Evolutionary conservation across 2,888 invertebrate genomes (phyloP).

Genomic region (Nymphalis polychloros): DNA sequence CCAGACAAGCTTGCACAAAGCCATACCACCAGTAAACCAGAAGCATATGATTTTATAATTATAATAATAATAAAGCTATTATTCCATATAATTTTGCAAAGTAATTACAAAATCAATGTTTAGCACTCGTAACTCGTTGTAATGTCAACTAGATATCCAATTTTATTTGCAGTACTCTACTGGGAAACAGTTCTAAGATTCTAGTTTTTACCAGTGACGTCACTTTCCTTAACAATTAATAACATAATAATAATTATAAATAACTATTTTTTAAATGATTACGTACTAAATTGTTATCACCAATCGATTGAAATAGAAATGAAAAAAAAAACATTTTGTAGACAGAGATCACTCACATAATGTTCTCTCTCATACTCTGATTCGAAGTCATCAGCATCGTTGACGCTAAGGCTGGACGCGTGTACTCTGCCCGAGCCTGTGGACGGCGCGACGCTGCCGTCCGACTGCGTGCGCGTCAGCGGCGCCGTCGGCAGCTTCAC

Average conservation of each 20-base stretch:
- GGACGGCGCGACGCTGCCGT: slow-evolving; percentile 86
- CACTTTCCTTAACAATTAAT: too few species aligned
- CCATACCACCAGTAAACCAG: too few species aligned
- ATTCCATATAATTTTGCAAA: not conserved
- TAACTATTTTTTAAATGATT: too few species aligned
- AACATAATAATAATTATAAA: too few species aligned
- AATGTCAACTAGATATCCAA: too few species aligned
- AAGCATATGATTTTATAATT: not conserved
- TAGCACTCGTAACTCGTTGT: too few species aligned
- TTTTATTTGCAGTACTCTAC: too few species aligned
- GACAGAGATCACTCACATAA: slow-evolving; percentile 52
- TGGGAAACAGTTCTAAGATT: too few species aligned
- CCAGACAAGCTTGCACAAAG: too few species aligned
- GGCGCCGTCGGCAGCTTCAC: slow-evolving; percentile 59
- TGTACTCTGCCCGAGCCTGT: slow-evolving; percentile 84
- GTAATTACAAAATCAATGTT: too few species aligned
- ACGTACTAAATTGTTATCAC: too few species aligned
- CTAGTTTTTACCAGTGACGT: too few species aligned
- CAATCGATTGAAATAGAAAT: not conserved
- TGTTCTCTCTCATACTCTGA: slow-evolving; percentile 80
- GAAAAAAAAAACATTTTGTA: not conserved
- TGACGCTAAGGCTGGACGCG: slow-evolving; percentile 87
- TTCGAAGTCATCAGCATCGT: slow-evolving; percentile 85
- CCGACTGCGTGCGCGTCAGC: slow-evolving; percentile 88
- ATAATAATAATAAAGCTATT: not conserved